A percentile compares a stretch with the other conserved stretches of the same genome.
Conservation (phyloP, 30 jellyfish, hydroid and myxozoan species). For the Hydractinia symbiolongicarpus region DNA sequence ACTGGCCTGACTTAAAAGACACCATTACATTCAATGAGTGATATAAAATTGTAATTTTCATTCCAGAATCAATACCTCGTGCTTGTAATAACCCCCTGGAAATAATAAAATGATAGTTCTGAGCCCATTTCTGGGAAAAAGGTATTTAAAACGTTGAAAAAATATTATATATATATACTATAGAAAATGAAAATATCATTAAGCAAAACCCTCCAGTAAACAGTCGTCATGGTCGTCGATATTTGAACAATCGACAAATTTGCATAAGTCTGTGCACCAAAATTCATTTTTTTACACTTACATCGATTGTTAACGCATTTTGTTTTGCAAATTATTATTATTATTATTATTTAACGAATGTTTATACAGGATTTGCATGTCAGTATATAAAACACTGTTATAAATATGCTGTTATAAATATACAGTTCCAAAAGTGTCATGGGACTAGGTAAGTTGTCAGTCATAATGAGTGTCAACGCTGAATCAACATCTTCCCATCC, state of each 20-base stretch:
- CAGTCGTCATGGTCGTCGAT: not conserved
- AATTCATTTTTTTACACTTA: constrained; percentile 7
- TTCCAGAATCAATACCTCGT: no score
- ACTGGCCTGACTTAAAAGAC: constrained; percentile 2
- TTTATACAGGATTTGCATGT: no score
- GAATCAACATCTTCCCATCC: constrained; percentile 11
- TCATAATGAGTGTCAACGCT: not conserved
- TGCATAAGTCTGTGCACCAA: not conserved
- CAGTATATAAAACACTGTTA: no score
- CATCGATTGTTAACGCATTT: not conserved
- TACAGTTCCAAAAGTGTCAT: constrained; percentile 1
- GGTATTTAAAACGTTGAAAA: not conserved
- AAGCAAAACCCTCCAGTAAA: not conserved
- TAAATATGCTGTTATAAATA: no score
- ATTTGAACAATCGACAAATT: not conserved
- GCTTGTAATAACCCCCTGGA: constrained; percentile 11
- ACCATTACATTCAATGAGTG: constrained; percentile 3
- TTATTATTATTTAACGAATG: no score
- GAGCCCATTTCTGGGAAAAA: not conserved
- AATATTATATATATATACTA: not conserved
- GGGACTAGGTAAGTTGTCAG: not conserved
- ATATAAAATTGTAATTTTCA: not conserved
- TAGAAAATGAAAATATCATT: not conserved
- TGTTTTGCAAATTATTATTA: constrained; percentile 16
- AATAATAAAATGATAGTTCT: not conserved